Base-by-base conservation (phyloP, 2,888 invertebrate species). In the Nemotelus pantherinus region DNA sequence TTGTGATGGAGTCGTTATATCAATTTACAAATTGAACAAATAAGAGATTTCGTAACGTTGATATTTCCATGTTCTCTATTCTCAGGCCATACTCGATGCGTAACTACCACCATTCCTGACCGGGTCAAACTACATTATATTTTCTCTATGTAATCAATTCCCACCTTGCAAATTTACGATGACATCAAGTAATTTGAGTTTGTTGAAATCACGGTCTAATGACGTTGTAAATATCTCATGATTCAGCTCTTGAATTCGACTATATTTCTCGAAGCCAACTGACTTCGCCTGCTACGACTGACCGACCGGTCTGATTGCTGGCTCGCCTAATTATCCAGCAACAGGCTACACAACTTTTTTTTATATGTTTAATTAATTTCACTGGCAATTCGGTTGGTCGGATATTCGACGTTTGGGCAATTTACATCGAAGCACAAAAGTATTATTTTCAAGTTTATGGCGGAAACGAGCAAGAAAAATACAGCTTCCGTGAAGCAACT, bases 181-280 rank as follows among this genome's bases (percentile, higher is more conserved):
- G 58, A 53, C 72, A 72, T 58, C 25, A 72, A 58, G 72, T 58
- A 45, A 72, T 72, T 58, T 72, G 47, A 71, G 45, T 25, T 71
- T 57, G 25, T 57, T 57, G 57, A 71, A 71, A 71, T 55, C 71
- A 57, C 57, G 10, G 71, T 44, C 39, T 68, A 68, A 68, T 68
- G 48, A 68, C 68, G 7, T 50, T 41, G 68, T 68, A 71, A 57
- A 71, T 71, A 57, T 55, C 57, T 57, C 43, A 71, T 57, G 71
- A 71, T 71, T 44, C 57, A 25, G 25, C 71, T 2, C 53, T 68
- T 48, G 6, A 68, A 68, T 68, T 53, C 39, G 53, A 41, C 39
- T 25, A 25, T 25, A 6, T 39, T 53, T 68, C 25, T 68, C 68
- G 48, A 53, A 9, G 3, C 39, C 10, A 50, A 68, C 41, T 53